Percentiles rank a stretch among this genome's conserved stretches.
Conservation (phyloP, 2,888 invertebrate genomes). For the Andrena dorsata region DNA sequence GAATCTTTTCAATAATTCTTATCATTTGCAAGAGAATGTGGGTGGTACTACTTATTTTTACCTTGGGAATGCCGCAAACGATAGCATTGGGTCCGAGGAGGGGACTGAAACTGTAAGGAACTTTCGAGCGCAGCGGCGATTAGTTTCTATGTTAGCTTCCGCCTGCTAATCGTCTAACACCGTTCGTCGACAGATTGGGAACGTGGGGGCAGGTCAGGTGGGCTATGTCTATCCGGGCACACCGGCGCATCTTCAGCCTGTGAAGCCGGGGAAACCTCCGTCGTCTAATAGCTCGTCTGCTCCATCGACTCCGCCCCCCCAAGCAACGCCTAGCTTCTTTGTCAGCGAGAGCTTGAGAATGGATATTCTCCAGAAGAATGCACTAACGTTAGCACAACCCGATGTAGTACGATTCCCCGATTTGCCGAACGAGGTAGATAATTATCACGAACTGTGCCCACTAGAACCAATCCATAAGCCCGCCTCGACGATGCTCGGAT, state of each 20-base stretch:
- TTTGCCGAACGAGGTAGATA: conserved; percentile 95
- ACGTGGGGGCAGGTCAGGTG: conserved; percentile 76
- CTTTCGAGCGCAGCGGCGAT: neutral
- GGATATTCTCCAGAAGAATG: conserved; percentile 92
- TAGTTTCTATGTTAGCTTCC: neutral
- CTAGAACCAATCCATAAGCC: conserved; percentile 90
- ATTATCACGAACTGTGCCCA: conserved; percentile 95
- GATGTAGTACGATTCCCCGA: conserved; percentile 90
- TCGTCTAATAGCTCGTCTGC: conserved; percentile 79
- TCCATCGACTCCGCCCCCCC: conserved; percentile 80
- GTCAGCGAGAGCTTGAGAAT: conserved; percentile 93
- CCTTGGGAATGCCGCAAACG: conserved; percentile 86
- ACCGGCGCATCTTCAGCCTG: conserved; percentile 87
- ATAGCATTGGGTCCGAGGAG: conserved; percentile 78
- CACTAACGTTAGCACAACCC: conserved; percentile 90
- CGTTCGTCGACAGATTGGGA: conserved; percentile 73
- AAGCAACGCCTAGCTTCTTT: conserved; percentile 89
- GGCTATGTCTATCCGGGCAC: conserved; percentile 88
- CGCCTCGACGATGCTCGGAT: conserved; percentile 90
- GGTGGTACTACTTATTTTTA: conserved; percentile 98
- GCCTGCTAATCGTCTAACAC: neutral
- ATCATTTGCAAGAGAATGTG: conserved; percentile 91
- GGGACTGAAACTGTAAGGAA: conserved; percentile 78
- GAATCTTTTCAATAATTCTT: conserved; percentile 83
- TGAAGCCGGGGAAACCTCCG: conserved; percentile 85